phyloP scores from a whole-genome alignment of 37 sponge, comb jelly and placozoan species.

The Tethya wilhelma region DNA sequence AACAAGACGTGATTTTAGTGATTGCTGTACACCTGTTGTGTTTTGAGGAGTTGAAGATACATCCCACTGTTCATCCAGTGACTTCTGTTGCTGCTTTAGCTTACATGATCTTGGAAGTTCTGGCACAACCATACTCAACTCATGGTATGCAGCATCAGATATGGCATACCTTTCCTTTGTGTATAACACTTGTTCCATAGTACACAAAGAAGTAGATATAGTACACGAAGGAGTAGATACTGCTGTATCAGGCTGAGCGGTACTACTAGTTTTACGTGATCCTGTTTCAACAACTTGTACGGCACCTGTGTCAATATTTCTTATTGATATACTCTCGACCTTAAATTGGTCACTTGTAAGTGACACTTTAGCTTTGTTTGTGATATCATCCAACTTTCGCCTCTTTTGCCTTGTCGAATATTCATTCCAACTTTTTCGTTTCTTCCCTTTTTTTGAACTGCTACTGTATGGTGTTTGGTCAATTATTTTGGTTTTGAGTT shows the following conservation, averaged over 20 bases:
- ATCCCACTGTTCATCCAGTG: neutral
- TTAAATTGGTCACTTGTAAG: neutral
- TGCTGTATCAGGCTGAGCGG: neutral
- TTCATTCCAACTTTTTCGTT: neutral
- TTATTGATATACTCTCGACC: neutral
- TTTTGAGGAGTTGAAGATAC: neutral
- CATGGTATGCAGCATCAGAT: neutral
- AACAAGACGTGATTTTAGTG: neutral
- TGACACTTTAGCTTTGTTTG: neutral
- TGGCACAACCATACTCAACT: neutral
- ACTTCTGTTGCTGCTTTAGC: neutral
- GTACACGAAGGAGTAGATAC: neutral
- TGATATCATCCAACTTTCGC: neutral
- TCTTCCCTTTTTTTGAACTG: neutral
- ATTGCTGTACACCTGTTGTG: neutral
- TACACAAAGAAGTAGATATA: neutral
- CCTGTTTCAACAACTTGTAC: neutral
- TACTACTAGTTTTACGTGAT: no score
- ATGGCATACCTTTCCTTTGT: neutral
- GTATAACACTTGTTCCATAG: neutral
- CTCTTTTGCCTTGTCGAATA: neutral
- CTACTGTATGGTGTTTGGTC: neutral
- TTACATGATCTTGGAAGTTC: neutral
- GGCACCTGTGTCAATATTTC: neutral
- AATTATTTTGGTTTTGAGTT: neutral